phyloP scores from a whole-genome alignment of 92 coral and sea anemone species.

The Desmophyllum pertusum region DNA sequence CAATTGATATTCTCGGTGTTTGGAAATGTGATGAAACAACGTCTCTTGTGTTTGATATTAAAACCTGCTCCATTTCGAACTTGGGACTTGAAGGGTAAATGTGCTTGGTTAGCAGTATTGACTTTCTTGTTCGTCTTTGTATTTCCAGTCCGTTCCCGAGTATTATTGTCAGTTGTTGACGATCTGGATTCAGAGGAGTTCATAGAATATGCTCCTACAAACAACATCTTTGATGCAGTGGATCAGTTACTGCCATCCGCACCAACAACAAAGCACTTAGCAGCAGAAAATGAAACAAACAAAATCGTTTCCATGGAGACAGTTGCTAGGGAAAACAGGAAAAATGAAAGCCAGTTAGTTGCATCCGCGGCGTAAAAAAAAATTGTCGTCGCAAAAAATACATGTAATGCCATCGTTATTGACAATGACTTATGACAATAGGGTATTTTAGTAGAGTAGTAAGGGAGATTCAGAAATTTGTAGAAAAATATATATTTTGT shows the following conservation, averaged over 20 bases:
- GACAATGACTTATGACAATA: background rate
- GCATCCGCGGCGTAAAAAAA: conserved; percentile 74
- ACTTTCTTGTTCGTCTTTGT: background rate
- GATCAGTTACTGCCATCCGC: conserved; percentile 75
- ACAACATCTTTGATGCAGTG: conserved; percentile 72
- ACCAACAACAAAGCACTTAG: conserved; percentile 69
- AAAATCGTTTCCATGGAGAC: conserved; percentile 79
- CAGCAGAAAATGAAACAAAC: conserved; percentile 70
- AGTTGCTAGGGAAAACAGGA: conserved; percentile 60
- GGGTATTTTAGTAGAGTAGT: conserved; percentile 44
- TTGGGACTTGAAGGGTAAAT: background rate
- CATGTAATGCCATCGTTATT: too few relatives aligned
- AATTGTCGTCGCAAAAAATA: background rate
- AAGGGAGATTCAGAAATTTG: conserved; percentile 31
- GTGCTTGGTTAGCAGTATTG: too few relatives aligned
- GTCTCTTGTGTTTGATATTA: too few relatives aligned
- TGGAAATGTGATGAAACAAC: too few relatives aligned
- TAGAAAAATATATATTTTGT: conserved; percentile 37
- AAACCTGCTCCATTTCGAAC: too few relatives aligned
- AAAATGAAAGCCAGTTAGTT: conserved; percentile 60
- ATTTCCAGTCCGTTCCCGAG: conserved; percentile 83
- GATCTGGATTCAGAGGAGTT: conserved; percentile 78
- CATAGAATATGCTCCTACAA: conserved; percentile 64
- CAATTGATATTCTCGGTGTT: too few relatives aligned
- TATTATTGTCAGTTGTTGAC: conserved; percentile 83